phyloP scores from a whole-genome alignment of 2,888 invertebrate species.

The Molorchus minor region DNA sequence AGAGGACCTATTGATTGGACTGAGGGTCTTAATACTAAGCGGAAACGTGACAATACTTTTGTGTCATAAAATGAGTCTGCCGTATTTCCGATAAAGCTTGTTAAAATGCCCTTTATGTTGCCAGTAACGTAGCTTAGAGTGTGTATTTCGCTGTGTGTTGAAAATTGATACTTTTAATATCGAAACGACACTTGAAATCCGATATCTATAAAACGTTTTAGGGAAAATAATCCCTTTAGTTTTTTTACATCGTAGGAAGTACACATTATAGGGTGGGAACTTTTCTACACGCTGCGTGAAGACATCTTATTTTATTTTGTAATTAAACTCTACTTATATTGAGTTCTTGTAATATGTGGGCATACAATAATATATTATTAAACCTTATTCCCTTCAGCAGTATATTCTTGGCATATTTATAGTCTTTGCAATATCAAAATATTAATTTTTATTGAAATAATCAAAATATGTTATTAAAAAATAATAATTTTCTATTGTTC shows the following conservation, averaged over 20 bases:
- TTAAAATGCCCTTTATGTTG: not conserved
- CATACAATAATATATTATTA: too few species aligned
- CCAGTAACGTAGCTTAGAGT: not conserved
- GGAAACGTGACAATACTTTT: not conserved
- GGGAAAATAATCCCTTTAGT: slow-evolving; percentile 40
- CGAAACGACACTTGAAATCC: slow-evolving; percentile 36
- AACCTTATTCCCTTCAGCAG: not conserved
- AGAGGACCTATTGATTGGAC: not conserved
- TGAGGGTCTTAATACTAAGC: not conserved
- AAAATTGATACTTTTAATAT: slow-evolving; percentile 32
- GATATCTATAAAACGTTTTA: slow-evolving; percentile 36
- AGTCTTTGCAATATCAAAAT: not conserved
- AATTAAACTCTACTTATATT: slow-evolving; percentile 13
- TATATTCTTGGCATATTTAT: not conserved
- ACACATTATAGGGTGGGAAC: slow-evolving; percentile 45
- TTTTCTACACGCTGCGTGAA: slow-evolving; percentile 18
- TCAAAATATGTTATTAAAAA: too few species aligned
- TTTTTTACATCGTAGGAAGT: slow-evolving; percentile 42
- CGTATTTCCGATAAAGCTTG: not conserved
- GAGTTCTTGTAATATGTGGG: too few species aligned
- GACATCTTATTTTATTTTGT: slow-evolving; percentile 31
- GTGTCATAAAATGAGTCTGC: not conserved
- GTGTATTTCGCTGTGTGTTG: slow-evolving; percentile 22
- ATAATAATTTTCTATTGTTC: too few species aligned
- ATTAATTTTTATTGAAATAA: too few species aligned